phyloP scores from a whole-genome alignment of 1,140 invertebrate genomes.

The Probaryconus sp. region DNA sequence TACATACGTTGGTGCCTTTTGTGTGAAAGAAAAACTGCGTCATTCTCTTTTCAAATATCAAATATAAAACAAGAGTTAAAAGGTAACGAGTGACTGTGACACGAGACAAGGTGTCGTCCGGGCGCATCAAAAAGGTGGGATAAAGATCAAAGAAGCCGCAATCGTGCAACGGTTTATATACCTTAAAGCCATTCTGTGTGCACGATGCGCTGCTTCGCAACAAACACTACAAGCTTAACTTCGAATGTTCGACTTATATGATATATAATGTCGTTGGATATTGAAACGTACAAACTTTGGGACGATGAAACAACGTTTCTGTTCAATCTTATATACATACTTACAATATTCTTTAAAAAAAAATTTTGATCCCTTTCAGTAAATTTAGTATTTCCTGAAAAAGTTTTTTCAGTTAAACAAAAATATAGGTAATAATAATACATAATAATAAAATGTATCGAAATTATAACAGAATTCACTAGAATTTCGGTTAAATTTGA shows the following conservation, averaged over 20 bases:
- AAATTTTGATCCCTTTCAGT: too few relatives aligned
- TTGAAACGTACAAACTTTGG: constrained; percentile 61
- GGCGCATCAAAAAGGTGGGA: constrained; percentile 55
- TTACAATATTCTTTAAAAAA: too few relatives aligned
- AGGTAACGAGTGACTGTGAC: constrained; percentile 52
- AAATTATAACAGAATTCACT: too few relatives aligned
- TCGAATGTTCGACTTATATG: constrained; percentile 46
- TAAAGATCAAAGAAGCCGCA: constrained; percentile 69
- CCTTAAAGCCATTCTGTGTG: constrained; percentile 68
- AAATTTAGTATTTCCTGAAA: too few relatives aligned
- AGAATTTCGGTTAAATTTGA: too few relatives aligned
- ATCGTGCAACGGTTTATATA: constrained; percentile 66
- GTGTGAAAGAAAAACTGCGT: constrained; percentile 19
- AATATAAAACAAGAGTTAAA: constrained; percentile 27
- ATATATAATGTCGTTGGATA: constrained; percentile 64
- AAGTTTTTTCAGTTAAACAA: too few relatives aligned
- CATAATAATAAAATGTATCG: too few relatives aligned
- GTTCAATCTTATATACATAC: too few relatives aligned
- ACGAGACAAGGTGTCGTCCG: constrained; percentile 67
- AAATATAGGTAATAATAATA: too few relatives aligned
- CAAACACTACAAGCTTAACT: constrained; percentile 51
- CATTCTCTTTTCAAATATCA: constrained; percentile 21
- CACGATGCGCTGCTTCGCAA: constrained; percentile 54
- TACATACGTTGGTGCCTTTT: too few relatives aligned
- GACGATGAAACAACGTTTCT: too few relatives aligned